A percentile compares a stretch with the other conserved stretches of the same genome.
Conservation (phyloP, 2,113 vertebrate species). For the Xiphophorus maculatus region DNA sequence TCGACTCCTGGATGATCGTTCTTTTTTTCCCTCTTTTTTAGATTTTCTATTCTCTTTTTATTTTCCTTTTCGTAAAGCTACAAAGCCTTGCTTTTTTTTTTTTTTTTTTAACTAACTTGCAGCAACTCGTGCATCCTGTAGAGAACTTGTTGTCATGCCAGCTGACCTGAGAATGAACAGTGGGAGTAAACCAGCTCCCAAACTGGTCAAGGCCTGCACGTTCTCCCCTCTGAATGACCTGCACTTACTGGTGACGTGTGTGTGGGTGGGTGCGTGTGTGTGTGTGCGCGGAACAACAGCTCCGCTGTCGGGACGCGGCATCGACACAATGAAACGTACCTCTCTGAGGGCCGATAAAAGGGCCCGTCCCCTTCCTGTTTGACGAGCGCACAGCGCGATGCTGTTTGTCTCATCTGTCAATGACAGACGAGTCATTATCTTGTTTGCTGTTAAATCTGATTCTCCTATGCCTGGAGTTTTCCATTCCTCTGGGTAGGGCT, state of each 20-base stretch:
- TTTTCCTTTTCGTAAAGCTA: conserved; percentile 16
- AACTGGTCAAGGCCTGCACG: conserved; percentile 30
- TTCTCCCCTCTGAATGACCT: conserved; percentile 36
- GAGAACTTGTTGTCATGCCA: conserved; percentile 58
- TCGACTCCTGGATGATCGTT: conserved; percentile 40
- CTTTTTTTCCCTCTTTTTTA: not conserved
- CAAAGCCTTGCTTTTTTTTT: conserved; percentile 19
- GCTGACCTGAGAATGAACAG: conserved; percentile 40
- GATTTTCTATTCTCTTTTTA: not conserved
- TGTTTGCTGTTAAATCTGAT: conserved; percentile 4
- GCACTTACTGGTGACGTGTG: not conserved
- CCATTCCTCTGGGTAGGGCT: not conserved
- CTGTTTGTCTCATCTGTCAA: conserved; percentile 8
- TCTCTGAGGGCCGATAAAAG: conserved; percentile 4
- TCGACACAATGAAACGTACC: not conserved
- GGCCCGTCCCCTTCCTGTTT: conserved; percentile 9
- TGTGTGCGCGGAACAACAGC: conserved; percentile 24
- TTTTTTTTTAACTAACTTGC: conserved; percentile 22
- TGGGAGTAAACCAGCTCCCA: conserved; percentile 25
- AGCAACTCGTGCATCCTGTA: conserved; percentile 32
- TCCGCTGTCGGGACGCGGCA: not conserved
- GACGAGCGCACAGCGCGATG: not conserved
- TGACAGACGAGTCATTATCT: not conserved
- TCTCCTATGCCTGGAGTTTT: accelerated
- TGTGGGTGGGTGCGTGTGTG: not conserved